Evolutionary conservation across 1,140 invertebrate genomes (phyloP), one percentile per base, ranked within the genome.

Genomic region (Diabrotica undecimpunctata): DNA sequence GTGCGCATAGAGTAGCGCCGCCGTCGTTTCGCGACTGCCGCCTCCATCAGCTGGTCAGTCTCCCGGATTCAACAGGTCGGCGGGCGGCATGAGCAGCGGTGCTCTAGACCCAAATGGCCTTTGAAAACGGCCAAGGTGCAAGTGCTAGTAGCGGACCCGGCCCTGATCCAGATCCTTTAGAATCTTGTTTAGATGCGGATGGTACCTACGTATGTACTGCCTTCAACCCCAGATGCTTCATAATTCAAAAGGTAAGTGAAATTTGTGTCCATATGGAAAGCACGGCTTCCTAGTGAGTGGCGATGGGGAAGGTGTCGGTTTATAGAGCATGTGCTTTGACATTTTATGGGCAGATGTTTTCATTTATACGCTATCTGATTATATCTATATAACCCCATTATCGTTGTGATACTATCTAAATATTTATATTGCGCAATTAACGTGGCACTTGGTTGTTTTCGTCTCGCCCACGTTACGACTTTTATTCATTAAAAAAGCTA

Each of bases 201-300:
- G 83, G 83, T 39, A 85, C 84, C 13, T 86, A 85, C 76, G 81
- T 86, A 61, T 85, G 84, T 71, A 84, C 83, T 12, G 80, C 83
- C 4, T 86, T 84, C 76, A 83, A 82, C 69, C 83, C 84, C 5
- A 75, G 84, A 54, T 85, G 84, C 74, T 86, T 83, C 77, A 84
- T 86, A 71, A 85, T 86, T 53, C 84, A 85, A 72, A 86, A 86
- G 83, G 84, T 86, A 76, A 72, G 76, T 62, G 38, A 25, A 25
- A 12, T 62, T n/a, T 11, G 6, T 8, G n/a, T 51, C 70, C 70
- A 72, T 72, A 72, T 72, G 70, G 64, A 37, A 12, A 54, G 37
- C n/a, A 59, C 11, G 9, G 38, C 25, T 25, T 25, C 41, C 8
- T 46, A 46, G 41, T 46, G 8, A 46, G 3, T 8, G n/a, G 8